A percentile compares a stretch with the other conserved stretches of the same genome.
phyloP scores from a whole-genome alignment of 2,797 vertebrate species.

The Poeciliopsis infans region DNA sequence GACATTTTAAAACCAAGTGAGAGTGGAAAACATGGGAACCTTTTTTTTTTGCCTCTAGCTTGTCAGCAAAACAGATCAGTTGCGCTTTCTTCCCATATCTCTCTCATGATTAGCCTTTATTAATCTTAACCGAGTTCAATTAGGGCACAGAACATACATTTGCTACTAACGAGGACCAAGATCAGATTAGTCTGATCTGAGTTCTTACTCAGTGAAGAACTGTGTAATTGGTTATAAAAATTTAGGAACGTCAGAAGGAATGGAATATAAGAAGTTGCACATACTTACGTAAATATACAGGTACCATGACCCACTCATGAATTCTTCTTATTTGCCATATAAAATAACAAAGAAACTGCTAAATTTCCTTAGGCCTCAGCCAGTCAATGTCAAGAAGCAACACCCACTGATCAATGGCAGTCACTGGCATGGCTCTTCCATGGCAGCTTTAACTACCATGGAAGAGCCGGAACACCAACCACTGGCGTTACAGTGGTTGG shows the following conservation, averaged over 20 bases:
- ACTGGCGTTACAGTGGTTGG: conserved; percentile 3
- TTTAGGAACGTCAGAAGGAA: neutral
- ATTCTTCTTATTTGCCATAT: neutral
- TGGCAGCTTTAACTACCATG: no score
- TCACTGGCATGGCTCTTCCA: no score
- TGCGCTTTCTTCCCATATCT: neutral
- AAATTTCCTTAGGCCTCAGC: conserved; percentile 32
- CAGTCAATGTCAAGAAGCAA: conserved; percentile 61
- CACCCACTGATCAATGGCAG: conserved; percentile 56
- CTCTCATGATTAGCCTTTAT: neutral
- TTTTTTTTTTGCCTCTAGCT: neutral
- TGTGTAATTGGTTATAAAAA: no score
- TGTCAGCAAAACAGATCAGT: neutral
- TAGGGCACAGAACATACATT: neutral
- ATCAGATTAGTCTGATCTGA: no score
- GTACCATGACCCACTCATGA: conserved; percentile 9
- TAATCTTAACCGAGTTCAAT: neutral
- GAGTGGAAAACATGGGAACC: neutral
- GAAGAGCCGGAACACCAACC: no score
- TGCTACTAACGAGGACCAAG: neutral
- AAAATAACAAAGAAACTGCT: neutral
- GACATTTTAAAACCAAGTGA: neutral
- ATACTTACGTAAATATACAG: no score
- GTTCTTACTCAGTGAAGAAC: no score
- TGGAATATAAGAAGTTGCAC: neutral